These are phyloP conservation scores for Himalopsyche japonica DNA, from an alignment of 2,888 invertebrate species.

Conservation along the genomic window DNA sequence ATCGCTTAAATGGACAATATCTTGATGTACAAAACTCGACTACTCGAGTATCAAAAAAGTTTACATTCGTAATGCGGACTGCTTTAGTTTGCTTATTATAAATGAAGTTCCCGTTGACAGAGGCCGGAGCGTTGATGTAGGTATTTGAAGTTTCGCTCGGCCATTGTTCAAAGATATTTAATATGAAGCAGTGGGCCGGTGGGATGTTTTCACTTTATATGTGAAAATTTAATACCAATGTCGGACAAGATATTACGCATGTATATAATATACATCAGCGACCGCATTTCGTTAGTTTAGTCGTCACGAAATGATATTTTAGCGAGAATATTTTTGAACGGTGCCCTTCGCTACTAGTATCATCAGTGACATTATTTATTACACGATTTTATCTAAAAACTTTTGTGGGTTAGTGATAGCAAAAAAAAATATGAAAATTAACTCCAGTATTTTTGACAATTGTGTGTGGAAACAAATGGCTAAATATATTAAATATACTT, in stretches of 20 bases:
- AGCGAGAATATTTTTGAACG: neutral
- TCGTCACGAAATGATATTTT: neutral
- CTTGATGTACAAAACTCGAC: no score
- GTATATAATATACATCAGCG: neutral
- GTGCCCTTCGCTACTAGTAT: no score
- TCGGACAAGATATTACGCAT: neutral
- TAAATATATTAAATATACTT: no score
- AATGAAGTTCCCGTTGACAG: conserved; percentile 33
- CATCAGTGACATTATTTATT: no score
- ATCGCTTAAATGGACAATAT: no score
- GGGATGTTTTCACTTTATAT: conserved; percentile 18
- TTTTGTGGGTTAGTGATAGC: no score
- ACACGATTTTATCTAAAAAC: no score
- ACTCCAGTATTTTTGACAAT: no score
- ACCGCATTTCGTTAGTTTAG: neutral
- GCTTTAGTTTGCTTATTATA: conserved; percentile 21
- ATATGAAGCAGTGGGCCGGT: conserved; percentile 17
- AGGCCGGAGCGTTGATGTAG: conserved; percentile 20
- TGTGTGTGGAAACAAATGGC: no score
- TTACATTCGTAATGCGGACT: neutral
- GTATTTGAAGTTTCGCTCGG: conserved; percentile 10
- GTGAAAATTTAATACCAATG: conserved; percentile 19
- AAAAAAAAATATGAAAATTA: no score
- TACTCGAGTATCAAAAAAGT: neutral
- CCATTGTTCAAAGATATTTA: conserved; percentile 37